Evolutionary conservation across 2,888 invertebrate species (phyloP).

Genomic region (Ypsolopha sequella): DNA sequence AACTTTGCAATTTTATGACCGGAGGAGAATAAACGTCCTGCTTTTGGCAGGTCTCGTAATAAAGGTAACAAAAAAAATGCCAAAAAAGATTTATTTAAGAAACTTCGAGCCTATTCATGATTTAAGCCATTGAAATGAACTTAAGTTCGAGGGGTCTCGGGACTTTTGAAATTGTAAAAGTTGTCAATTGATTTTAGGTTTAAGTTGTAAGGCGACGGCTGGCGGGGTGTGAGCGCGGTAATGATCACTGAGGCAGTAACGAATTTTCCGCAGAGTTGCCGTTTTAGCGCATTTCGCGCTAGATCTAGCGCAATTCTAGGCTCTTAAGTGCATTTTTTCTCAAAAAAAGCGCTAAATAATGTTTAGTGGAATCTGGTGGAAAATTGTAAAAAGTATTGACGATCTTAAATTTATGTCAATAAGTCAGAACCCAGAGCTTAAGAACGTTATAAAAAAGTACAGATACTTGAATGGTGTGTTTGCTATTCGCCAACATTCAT

Average conservation of each 20-base stretch:
- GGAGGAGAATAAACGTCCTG: not conserved
- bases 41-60: not conserved
- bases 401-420: too few relatives aligned
- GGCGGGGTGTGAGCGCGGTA: not conserved
- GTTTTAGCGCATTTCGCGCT: too few relatives aligned
- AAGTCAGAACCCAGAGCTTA: too few relatives aligned
- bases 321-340: too few relatives aligned
- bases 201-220: not conserved
- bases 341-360: too few relatives aligned
- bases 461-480: too few relatives aligned
- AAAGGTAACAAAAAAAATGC: not conserved
- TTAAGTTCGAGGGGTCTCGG: not conserved
- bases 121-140: slow-evolving; percentile 1
- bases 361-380: too few relatives aligned
- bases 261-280: too few relatives aligned
- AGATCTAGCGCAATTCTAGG: too few relatives aligned
- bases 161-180: not conserved
- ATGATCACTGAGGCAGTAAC: not conserved
- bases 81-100: not conserved
- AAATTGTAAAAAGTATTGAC: too few relatives aligned
- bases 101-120: not conserved
- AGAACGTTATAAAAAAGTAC: too few relatives aligned
- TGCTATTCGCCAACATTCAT: too few relatives aligned
- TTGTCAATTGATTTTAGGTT: slow-evolving; percentile 1
- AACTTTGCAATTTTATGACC: not conserved